Percentiles rank a stretch among this genome's conserved stretches.
Evolutionary conservation across 2,888 invertebrate species (phyloP).

Genomic region (Priocnemis perturbator): DNA sequence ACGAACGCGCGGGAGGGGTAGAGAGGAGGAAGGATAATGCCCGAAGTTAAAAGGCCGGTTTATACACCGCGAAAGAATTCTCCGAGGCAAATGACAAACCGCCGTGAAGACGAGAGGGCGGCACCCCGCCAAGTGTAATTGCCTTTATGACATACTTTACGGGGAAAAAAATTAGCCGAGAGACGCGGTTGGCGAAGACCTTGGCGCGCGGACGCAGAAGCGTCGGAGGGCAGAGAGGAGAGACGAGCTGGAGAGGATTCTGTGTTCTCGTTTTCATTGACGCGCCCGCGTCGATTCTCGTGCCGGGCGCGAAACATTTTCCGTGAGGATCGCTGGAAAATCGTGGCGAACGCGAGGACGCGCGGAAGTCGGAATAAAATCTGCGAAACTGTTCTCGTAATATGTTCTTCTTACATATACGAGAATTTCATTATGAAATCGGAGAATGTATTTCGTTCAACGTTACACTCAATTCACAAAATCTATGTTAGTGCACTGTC

Average conservation of each 20-base stretch:
- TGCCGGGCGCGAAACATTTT: background rate
- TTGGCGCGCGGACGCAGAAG: background rate
- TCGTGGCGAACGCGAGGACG: too few species aligned
- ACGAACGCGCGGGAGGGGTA: conserved; percentile 3
- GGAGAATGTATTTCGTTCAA: too few species aligned
- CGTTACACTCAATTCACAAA: too few species aligned
- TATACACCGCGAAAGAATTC: conserved; percentile 41
- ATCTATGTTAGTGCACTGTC: too few species aligned
- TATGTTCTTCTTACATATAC: too few species aligned
- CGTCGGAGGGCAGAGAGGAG: background rate
- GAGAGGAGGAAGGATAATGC: conserved; percentile 24
- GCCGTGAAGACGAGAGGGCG: conserved; percentile 39
- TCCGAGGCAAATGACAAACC: conserved; percentile 67
- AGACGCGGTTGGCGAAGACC: conserved; percentile 18
- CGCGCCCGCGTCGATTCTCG: too few species aligned
- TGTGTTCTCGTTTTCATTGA: too few species aligned
- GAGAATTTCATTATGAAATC: too few species aligned
- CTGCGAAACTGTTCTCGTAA: too few species aligned
- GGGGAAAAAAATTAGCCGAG: conserved; percentile 64
- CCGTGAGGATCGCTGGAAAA: background rate
- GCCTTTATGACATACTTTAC: conserved; percentile 70
- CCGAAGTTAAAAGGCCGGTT: conserved; percentile 51
- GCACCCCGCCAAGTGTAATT: conserved; percentile 59
- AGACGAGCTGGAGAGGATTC: too few species aligned
- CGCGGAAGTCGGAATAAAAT: too few species aligned